A percentile compares a stretch with the other conserved stretches of the same genome.
Evolutionary conservation across 1,140 invertebrate species (phyloP).

Genomic region (Riptortus pedestris): DNA sequence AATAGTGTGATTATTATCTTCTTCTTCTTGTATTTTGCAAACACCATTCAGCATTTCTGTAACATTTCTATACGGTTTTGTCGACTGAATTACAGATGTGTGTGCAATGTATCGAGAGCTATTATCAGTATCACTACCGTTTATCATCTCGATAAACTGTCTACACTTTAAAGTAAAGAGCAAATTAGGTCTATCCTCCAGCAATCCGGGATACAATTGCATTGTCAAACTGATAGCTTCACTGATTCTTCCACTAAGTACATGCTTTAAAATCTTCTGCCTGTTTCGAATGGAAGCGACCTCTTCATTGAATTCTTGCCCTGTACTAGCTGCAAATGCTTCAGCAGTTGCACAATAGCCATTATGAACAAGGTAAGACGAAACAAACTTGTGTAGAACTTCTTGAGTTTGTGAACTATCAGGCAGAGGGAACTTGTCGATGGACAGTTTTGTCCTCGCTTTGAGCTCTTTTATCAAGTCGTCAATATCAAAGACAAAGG

Average conservation of each 20-base stretch:
- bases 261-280: slow-evolving; percentile 91
- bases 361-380: slow-evolving; percentile 93
- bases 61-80: slow-evolving; percentile 21
- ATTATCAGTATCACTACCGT: slow-evolving; percentile 58
- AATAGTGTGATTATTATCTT: background rate
- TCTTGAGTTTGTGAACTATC: slow-evolving; percentile 84
- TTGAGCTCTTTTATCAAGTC: slow-evolving; percentile 89
- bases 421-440: slow-evolving; percentile 76
- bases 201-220: slow-evolving; percentile 76
- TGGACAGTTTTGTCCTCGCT: slow-evolving; percentile 65
- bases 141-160: slow-evolving; percentile 94
- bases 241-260: slow-evolving; percentile 81
- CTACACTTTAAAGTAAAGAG: slow-evolving; percentile 91
- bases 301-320: slow-evolving; percentile 84
- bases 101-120: slow-evolving; percentile 36
- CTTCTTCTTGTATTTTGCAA: slow-evolving; percentile 33
- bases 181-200: slow-evolving; percentile 81
- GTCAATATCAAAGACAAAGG: slow-evolving; percentile 95
- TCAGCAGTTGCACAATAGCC: slow-evolving; percentile 93
- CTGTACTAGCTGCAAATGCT: slow-evolving; percentile 81
- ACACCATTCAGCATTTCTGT: slow-evolving; percentile 39
- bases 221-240: slow-evolving; percentile 87
- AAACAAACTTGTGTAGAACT: slow-evolving; percentile 70
- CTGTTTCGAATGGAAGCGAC: slow-evolving; percentile 90
- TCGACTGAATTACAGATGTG: slow-evolving; percentile 41